phyloP scores from a whole-genome alignment of 1,140 invertebrate species.

The Pseudachorutes palmiensis region DNA sequence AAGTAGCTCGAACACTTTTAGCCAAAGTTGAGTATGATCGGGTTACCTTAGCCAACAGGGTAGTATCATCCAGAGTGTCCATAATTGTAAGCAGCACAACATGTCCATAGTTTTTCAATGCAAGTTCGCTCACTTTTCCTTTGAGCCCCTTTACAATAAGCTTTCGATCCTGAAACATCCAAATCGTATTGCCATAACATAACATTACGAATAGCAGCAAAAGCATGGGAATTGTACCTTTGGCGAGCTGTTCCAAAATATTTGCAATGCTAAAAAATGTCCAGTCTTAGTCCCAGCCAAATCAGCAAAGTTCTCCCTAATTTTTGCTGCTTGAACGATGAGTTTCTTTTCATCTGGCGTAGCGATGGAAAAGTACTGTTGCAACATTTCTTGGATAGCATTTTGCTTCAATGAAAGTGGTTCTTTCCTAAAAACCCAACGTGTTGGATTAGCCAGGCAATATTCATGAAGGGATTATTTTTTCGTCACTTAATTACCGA shows the following conservation, averaged over 20 bases:
- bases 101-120: conserved; percentile 76
- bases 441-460: background rate
- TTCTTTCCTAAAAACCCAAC: background rate
- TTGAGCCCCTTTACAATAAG: conserved; percentile 57
- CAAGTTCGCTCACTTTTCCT: conserved; percentile 67
- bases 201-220: background rate
- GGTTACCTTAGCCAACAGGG: conserved; percentile 68
- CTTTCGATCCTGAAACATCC: background rate
- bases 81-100: conserved; percentile 71
- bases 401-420: background rate
- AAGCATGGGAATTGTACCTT: background rate
- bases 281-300: background rate
- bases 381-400: background rate
- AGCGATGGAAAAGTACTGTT: background rate
- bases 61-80: conserved; percentile 84
- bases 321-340: background rate
- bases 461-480: background rate
- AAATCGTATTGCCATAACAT: background rate
- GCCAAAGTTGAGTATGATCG: background rate
- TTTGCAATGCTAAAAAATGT: background rate
- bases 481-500: background rate
- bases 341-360: background rate
- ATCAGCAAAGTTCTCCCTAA: background rate
- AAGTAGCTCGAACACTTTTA: background rate
- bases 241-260: background rate